A percentile compares a stretch with the other conserved stretches of the same genome.
These are phyloP conservation scores for Galerucella calmariensis DNA, from an alignment of 2,888 invertebrate species.

Conservation along the genomic window DNA sequence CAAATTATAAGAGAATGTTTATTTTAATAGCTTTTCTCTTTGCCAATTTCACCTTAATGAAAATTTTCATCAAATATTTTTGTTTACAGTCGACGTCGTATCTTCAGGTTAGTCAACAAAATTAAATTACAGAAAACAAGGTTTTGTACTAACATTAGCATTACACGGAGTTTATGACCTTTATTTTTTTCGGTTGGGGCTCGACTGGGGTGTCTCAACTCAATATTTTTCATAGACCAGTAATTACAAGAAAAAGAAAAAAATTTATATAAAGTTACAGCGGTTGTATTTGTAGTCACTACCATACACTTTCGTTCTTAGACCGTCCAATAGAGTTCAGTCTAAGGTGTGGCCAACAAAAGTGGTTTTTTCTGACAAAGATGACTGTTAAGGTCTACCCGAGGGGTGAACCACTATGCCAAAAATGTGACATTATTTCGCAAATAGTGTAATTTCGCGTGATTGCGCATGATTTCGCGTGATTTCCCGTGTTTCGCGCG, in stretches of 20 bases:
- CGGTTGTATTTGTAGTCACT: no score
- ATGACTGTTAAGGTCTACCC: no score
- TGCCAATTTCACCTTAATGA: constrained; percentile 3
- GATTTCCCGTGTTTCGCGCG: no score
- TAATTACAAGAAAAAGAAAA: background rate
- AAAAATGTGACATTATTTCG: no score
- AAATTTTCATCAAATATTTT: constrained; percentile 37
- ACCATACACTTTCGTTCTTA: no score
- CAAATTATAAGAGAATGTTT: constrained; percentile 16
- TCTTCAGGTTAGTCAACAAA: constrained; percentile 47
- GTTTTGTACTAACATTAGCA: constrained; percentile 24
- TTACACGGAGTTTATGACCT: constrained; percentile 3
- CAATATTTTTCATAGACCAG: constrained; percentile 3
- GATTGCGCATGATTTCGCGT: no score
- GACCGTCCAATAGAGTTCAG: no score
- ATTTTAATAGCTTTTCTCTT: constrained; percentile 19
- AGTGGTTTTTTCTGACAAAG: no score
- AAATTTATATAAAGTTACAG: no score
- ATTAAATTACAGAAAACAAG: constrained; percentile 26
- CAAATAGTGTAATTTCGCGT: no score
- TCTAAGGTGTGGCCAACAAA: no score
- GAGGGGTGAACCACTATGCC: no score
- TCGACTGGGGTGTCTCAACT: background rate
- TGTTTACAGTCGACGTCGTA: constrained; percentile 50
- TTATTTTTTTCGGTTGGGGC: constrained; percentile 10